These are phyloP conservation scores for Euwallacea similis DNA, from an alignment of 1,140 invertebrate species.

Conservation along the genomic window DNA sequence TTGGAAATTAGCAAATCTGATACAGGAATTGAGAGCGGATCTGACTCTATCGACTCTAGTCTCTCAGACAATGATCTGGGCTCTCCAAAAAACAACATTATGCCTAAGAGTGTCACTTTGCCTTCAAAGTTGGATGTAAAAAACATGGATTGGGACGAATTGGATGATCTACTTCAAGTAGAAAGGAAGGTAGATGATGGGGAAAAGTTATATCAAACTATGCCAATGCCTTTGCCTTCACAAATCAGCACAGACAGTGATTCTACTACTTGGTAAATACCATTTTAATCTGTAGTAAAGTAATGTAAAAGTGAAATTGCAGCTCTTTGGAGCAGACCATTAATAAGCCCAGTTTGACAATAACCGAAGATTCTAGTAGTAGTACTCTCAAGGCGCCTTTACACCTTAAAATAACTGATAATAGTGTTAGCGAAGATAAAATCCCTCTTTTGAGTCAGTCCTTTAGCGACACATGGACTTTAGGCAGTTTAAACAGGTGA, in stretches of 20 bases:
- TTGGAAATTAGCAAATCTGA: slow-evolving; percentile 1
- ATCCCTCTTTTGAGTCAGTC: slow-evolving; percentile 38
- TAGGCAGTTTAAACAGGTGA: slow-evolving; percentile 59
- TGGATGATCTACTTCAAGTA: slow-evolving; percentile 70
- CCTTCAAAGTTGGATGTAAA: slow-evolving; percentile 70
- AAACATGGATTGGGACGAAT: slow-evolving; percentile 69
- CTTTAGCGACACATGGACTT: slow-evolving; percentile 41
- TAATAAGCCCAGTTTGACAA: slow-evolving; percentile 18
- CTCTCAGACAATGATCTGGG: slow-evolving; percentile 39
- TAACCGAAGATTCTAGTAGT: slow-evolving; percentile 24
- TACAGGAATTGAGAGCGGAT: slow-evolving; percentile 45
- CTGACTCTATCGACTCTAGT: slow-evolving; percentile 43
- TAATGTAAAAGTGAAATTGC: neutral
- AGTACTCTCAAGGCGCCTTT: slow-evolving; percentile 25
- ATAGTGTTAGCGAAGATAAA: slow-evolving; percentile 40
- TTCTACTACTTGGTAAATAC: neutral
- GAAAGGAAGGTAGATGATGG: slow-evolving; percentile 67
- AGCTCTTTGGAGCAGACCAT: slow-evolving; percentile 28
- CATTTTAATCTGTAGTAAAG: neutral
- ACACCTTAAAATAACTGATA: slow-evolving; percentile 19
- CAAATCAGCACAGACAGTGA: slow-evolving; percentile 56
- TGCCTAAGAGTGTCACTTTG: slow-evolving; percentile 62
- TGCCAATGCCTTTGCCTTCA: slow-evolving; percentile 67
- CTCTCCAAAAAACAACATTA: slow-evolving; percentile 37
- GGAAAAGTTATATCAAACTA: slow-evolving; percentile 71